A percentile compares a stretch with the other conserved stretches of the same genome.
Conservation (phyloP, 2,797 vertebrate genomes). For the Euthynnus affinis region DNA sequence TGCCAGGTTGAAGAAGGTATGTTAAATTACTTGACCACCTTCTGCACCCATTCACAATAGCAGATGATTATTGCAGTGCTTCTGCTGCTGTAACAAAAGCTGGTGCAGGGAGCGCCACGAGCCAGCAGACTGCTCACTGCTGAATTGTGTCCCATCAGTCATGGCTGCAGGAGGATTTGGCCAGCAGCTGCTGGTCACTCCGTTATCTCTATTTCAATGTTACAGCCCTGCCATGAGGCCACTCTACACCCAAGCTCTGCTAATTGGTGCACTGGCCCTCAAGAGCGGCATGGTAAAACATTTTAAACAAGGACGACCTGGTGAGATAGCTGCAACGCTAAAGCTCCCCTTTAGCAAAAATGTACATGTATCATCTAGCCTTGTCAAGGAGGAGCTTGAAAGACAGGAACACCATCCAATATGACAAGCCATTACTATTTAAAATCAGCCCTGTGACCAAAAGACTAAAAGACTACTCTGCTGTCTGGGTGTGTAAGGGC, state of each 20-base stretch:
- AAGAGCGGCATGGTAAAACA: constrained; percentile 14
- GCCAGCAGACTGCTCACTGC: constrained; percentile 57
- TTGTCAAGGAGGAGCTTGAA: constrained; percentile 14
- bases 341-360: constrained; percentile 1
- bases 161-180: constrained; percentile 51
- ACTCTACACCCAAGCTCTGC: constrained; percentile 14
- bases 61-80: constrained; percentile 55
- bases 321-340: constrained; percentile 1
- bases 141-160: constrained; percentile 58
- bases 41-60: constrained; percentile 47
- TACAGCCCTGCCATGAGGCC: constrained; percentile 9
- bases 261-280: constrained; percentile 16
- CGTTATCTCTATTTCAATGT: constrained; percentile 39
- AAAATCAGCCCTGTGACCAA: constrained; percentile 23
- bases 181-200: constrained; percentile 38
- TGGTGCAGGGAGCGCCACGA: constrained; percentile 60
- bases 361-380: background rate
- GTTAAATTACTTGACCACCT: constrained; percentile 38
- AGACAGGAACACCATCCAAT: background rate
- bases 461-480: constrained; percentile 22
- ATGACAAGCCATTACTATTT: constrained; percentile 6
- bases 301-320: constrained; percentile 9
- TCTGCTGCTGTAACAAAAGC: constrained; percentile 55
- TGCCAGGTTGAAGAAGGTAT: constrained; percentile 31
- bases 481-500: constrained; percentile 23